Base-by-base conservation (phyloP, 1,140 invertebrate species). In the Zophobas morio region DNA sequence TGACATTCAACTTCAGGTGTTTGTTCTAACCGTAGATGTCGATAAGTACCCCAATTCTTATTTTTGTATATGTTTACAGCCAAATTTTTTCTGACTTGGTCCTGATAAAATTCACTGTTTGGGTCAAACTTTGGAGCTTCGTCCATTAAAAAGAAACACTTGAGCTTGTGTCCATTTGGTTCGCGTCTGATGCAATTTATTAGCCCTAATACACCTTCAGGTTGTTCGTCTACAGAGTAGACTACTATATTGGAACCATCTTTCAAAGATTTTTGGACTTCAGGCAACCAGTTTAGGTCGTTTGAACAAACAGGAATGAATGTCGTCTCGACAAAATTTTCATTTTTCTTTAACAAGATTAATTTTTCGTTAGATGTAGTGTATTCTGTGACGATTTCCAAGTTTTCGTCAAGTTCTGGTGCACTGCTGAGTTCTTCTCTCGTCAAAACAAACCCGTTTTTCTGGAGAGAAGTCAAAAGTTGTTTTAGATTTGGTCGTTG, bases 121-220 rank as follows among this genome's bases (percentile, higher is more conserved):
- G 91, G 82, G 74, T 91, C 89, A 80, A 95, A 95, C 1, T 85
- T 79, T 1, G 93, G 93, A 4, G 92, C 92, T 33, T 32, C 35
- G 80, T 94, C 93, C 79, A 92, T 86, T 71, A 94, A 90, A 32
- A 93, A 87, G 1, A 94, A 83, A 46, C 90, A 90, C 72, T 88
- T 88, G 1, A 92, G 85, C 5, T 90, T 86, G 78, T 92, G 89
- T 72, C 92, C 91, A 74, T 90, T 90, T 2, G 91, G 90, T 82
- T 95, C 94, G 81, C 88, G 91, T 78, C 91, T 88, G 0, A 95
- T 77, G 82, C 94, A 95, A 72, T 95, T 95, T 0, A 93, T 89
- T 20, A 98, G 86, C 8, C 97, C 97, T 35, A 98, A 82, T 8
- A 97, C 86, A 42, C 97, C 97, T 2, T 54, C 53, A 54, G 6